phyloP scores from a whole-genome alignment of 2,113 vertebrate species.

The Perca schrenkii region DNA sequence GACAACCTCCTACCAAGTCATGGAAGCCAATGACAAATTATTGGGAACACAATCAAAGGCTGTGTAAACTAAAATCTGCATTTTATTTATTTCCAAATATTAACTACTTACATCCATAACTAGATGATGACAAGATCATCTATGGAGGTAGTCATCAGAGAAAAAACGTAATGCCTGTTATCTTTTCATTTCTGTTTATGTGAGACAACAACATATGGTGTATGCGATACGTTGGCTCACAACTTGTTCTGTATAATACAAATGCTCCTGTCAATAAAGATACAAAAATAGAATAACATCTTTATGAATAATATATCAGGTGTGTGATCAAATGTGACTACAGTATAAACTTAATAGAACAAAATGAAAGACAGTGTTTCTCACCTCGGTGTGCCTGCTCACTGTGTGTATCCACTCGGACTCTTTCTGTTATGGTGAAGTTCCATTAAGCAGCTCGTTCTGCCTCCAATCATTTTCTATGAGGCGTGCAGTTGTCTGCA shows the following conservation, averaged over 20 bases:
- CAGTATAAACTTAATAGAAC: background rate
- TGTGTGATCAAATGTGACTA: slow-evolving; percentile 5
- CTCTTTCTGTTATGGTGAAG: slow-evolving; percentile 3
- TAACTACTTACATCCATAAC: background rate
- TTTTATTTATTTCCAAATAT: background rate
- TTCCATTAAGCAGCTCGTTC: slow-evolving; percentile 1
- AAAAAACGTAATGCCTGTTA: background rate
- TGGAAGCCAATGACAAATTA: background rate
- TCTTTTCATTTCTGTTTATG: background rate
- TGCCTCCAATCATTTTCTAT: slow-evolving; percentile 4
- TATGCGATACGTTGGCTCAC: background rate
- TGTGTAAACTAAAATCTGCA: background rate
- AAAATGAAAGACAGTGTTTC: background rate
- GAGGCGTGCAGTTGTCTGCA: slow-evolving; percentile 22
- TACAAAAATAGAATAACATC: background rate
- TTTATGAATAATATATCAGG: background rate
- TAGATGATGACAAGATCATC: background rate
- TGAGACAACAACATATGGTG: background rate
- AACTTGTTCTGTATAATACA: background rate
- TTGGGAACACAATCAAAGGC: background rate
- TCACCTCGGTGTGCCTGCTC: background rate
- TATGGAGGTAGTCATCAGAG: background rate
- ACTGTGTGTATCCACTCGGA: background rate
- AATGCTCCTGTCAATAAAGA: background rate
- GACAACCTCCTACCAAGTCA: background rate